These are phyloP conservation scores for Zophobas morio DNA, from an alignment of 1,140 invertebrate genomes.

Conservation along the genomic window DNA sequence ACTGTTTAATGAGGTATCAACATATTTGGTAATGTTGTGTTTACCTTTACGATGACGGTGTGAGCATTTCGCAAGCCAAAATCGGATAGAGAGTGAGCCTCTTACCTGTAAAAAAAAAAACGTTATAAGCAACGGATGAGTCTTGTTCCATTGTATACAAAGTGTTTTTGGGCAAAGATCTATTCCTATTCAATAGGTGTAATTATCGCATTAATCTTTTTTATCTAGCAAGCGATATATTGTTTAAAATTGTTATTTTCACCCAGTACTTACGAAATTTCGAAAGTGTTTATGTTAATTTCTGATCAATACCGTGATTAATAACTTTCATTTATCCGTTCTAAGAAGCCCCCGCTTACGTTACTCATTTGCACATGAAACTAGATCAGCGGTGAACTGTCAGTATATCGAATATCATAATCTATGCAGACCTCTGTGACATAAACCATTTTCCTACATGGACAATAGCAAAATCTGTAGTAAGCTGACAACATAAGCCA, in stretches of 20 bases:
- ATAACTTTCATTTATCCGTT: constrained; percentile 55
- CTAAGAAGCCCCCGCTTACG: constrained; percentile 22
- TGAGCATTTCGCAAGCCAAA: constrained; percentile 32
- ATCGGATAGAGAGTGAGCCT: constrained; percentile 22
- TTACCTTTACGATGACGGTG: constrained; percentile 30
- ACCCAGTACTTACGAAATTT: constrained; percentile 55
- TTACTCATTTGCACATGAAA: not conserved
- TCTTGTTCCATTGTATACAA: constrained; percentile 38
- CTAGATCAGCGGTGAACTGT: constrained; percentile 2
- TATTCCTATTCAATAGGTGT: constrained; percentile 13
- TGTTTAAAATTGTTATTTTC: constrained; percentile 37
- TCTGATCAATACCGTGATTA: constrained; percentile 55
- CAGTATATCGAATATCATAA: not conserved
- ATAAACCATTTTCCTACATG: not conserved
- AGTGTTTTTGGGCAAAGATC: constrained; percentile 18
- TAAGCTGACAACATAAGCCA: too few relatives aligned
- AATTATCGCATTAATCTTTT: constrained; percentile 53
- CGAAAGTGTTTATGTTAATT: constrained; percentile 60
- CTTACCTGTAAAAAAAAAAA: constrained; percentile 55
- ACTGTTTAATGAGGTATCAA: constrained; percentile 30
- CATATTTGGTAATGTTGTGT: constrained; percentile 38
- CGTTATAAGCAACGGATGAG: constrained; percentile 23
- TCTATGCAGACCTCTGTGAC: not conserved
- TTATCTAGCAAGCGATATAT: constrained; percentile 25
- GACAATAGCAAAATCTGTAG: too few relatives aligned